Conservation (phyloP, 2,888 invertebrate species). For the Chirona hameri region DNA sequence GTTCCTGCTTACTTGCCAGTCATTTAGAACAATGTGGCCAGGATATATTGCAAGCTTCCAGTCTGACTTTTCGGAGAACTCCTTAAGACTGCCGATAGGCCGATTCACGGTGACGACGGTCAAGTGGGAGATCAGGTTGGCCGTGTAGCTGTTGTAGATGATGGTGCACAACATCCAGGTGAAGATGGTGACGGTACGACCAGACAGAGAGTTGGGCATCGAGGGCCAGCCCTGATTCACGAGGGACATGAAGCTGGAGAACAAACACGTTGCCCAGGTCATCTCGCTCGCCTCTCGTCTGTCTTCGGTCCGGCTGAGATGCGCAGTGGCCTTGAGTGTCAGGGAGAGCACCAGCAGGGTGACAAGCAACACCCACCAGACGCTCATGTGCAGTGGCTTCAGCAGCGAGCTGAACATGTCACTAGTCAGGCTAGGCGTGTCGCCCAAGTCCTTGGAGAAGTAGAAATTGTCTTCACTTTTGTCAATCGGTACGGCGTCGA, state of each 20-base stretch:
- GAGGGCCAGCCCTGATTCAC: neutral
- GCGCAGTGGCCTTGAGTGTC: neutral
- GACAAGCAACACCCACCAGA: neutral
- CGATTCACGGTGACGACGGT: neutral
- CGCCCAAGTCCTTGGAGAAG: neutral
- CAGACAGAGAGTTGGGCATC: neutral
- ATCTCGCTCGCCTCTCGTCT: neutral
- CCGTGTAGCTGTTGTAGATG: neutral
- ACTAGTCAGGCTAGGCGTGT: neutral
- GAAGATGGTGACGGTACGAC: neutral
- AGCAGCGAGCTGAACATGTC: neutral
- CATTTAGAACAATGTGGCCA: neutral
- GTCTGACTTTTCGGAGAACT: neutral
- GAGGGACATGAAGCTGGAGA: neutral
- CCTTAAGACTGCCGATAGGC: neutral
- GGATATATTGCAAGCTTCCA: neutral
- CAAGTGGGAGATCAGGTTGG: neutral
- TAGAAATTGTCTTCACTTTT: neutral
- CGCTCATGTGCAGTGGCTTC: neutral
- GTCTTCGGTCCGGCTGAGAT: neutral
- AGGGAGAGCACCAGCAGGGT: neutral
- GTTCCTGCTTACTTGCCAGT: neutral
- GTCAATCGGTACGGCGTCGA: neutral
- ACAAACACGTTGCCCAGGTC: neutral
- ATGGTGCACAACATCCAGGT: neutral